phyloP scores from a whole-genome alignment of 92 coral and sea anemone genomes.

The Ricordea florida region DNA sequence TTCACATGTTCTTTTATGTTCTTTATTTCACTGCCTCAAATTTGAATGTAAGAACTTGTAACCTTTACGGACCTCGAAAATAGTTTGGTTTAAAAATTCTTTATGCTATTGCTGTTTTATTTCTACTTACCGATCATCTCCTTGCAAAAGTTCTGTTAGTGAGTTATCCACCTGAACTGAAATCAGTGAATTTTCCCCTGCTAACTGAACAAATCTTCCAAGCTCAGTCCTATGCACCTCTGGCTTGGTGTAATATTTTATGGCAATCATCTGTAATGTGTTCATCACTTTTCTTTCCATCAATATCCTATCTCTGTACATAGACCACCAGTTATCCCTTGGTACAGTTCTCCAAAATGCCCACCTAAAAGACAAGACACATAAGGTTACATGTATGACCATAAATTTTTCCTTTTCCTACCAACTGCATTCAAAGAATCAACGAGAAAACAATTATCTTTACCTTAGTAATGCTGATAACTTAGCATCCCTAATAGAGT shows the following conservation, averaged over 20 bases:
- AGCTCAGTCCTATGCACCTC: conserved; percentile 62
- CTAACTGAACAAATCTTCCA: conserved; percentile 14
- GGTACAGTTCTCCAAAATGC: conserved; percentile 57
- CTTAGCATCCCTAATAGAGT: too few species aligned
- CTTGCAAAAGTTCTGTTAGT: conserved; percentile 38
- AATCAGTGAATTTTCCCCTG: conserved; percentile 8
- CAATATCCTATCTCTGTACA: conserved; percentile 59
- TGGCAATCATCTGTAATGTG: conserved; percentile 45
- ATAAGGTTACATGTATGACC: too few species aligned
- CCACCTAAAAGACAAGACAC: conserved; percentile 61
- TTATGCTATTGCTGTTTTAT: not conserved
- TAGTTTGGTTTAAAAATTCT: not conserved
- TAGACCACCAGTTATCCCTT: conserved; percentile 52
- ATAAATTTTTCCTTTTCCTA: too few species aligned
- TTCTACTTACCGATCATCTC: conserved; percentile 45
- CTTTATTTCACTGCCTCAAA: too few species aligned
- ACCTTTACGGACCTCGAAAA: too few species aligned
- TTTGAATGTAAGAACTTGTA: too few species aligned
- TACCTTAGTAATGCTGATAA: too few species aligned
- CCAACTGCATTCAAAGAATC: too few species aligned
- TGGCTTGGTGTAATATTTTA: conserved; percentile 54
- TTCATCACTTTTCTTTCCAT: conserved; percentile 37
- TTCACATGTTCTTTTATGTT: too few species aligned
- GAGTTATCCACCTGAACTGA: conserved; percentile 16
- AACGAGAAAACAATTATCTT: too few species aligned